phyloP scores from a whole-genome alignment of 2,113 vertebrate genomes.

The Xiphophorus hellerii region DNA sequence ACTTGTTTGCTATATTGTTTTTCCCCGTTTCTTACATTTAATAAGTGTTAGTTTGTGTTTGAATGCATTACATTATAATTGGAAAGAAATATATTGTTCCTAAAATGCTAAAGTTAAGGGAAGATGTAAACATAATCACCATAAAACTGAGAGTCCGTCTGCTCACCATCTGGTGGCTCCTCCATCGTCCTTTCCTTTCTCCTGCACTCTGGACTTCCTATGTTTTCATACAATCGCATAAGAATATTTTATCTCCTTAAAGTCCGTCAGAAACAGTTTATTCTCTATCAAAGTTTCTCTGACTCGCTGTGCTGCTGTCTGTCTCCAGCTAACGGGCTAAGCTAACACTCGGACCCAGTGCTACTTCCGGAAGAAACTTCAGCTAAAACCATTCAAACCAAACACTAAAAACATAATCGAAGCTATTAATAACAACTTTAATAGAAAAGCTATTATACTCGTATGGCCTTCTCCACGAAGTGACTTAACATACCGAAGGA shows the following conservation, averaged over 20 bases:
- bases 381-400: no score
- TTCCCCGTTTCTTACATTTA: no score
- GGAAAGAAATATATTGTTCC: background rate
- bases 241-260: background rate
- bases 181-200: background rate
- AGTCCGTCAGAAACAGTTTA: background rate
- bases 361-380: no score
- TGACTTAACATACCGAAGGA: no score
- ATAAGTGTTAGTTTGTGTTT: background rate
- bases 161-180: background rate
- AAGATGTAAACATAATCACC: background rate
- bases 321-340: background rate
- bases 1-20: background rate
- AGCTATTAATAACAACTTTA: no score
- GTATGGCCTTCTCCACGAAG: no score
- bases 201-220: background rate
- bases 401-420: no score
- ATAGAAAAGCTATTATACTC: no score
- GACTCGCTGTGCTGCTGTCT: no score
- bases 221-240: background rate
- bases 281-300: no score
- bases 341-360: background rate
- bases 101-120: background rate
- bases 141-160: background rate
- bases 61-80: no score